Conservation (phyloP, 2,797 vertebrate genomes). For the Cichlasoma orientale region DNA sequence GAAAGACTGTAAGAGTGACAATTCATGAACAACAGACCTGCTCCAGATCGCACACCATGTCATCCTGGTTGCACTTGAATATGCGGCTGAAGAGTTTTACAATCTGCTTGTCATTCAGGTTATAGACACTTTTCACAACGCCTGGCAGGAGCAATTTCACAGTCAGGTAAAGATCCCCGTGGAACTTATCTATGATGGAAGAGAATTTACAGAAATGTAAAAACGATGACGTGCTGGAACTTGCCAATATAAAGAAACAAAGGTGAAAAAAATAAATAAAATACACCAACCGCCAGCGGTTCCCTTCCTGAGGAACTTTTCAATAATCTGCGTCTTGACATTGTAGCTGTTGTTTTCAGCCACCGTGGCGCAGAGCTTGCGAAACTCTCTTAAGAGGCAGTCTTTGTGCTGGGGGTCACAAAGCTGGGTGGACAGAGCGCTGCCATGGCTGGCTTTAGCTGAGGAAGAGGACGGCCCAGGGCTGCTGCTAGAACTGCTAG, state of each 20-base stretch:
- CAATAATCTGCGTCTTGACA: constrained; percentile 93
- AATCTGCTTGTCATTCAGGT: constrained; percentile 98
- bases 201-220: background rate
- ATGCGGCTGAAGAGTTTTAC: constrained; percentile 97
- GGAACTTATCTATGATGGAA: constrained; percentile 87
- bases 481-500: constrained; percentile 65
- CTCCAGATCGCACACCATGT: constrained; percentile 94
- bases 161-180: constrained; percentile 92
- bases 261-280: background rate
- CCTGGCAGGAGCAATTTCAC: constrained; percentile 95
- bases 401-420: constrained; percentile 94
- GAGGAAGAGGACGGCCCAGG: constrained; percentile 65
- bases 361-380: constrained; percentile 92
- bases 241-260: background rate
- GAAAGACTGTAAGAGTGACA: accelerated
- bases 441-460: constrained; percentile 63
- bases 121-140: constrained; percentile 96
- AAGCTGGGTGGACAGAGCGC: constrained; percentile 81
- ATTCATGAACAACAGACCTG: constrained; percentile 81
- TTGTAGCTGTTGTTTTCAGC: constrained; percentile 95
- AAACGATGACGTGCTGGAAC: background rate
- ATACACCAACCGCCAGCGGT: constrained; percentile 84
- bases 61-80: constrained; percentile 91
- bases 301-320: constrained; percentile 92
- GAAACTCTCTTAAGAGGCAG: constrained; percentile 91